Base-by-base conservation (phyloP, 2,888 invertebrate genomes). In the Sphecodes monilicornis region DNA sequence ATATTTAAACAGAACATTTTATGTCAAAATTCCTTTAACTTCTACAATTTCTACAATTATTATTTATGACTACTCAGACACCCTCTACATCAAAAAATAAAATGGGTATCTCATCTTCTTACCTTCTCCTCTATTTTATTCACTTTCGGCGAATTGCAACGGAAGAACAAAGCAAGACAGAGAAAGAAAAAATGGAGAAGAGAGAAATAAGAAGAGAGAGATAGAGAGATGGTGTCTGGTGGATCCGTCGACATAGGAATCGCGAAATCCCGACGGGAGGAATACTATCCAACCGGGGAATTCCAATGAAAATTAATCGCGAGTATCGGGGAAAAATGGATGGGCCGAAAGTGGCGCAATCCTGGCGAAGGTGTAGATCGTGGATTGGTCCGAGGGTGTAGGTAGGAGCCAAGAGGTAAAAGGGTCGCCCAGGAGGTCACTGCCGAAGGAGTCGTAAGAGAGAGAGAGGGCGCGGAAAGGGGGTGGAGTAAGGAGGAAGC, bases 391-490 rank as follows among this genome's bases (percentile, higher is more conserved):
- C 80, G 87, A 90, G 91, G 90, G 90, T 68, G 76, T 89, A 86
- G 86, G 89, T 88, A 85, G 84, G 80, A 86, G 90, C 85, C 84
- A 71, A 89, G 91, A 92, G 93, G 92, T 92, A 93, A 93, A 92
- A 92, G 92, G 93, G 92, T 94, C 93, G 93, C 82, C 84, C 86
- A 87, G 89, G 93, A 94, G 94, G 94, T 94, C 94, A 93, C 91
- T 93, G 90, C 86, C 91, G 92, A 92, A 92, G 92, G 88, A 92
- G 89, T 92, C 90, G 92, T 91, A 91, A 90, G 92, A 50, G 50
- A 90, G 92, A 50, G 50, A 60, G 57, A 91, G 90, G 85, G 89
- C 80, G 90, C 88, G 91, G 91, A 90, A 91, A 91, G 91, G 89
- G 92, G 92, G 88, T 88, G 90, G 90, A 88, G 85, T 85, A 87